Percentiles rank a stretch among this genome's conserved stretches.
These are phyloP conservation scores for Henicopernis longicauda DNA, from an alignment of 2,113 vertebrate species.

Conservation along the genomic window DNA sequence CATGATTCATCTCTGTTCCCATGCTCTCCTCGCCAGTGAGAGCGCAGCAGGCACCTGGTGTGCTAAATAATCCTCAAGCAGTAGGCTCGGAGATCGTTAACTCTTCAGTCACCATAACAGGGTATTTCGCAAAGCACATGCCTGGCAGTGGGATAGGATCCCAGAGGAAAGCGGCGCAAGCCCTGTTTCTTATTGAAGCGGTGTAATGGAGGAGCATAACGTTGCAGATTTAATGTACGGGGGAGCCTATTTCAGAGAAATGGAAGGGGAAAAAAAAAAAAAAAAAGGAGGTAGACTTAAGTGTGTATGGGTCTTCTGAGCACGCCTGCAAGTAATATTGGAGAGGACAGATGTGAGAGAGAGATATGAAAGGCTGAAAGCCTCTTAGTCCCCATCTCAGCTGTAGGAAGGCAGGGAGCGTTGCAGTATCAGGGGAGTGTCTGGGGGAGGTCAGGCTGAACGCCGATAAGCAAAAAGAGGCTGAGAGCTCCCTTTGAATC, in stretches of 20 bases:
- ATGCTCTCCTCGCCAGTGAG: constrained; percentile 39
- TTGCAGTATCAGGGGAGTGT: neutral
- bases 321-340: neutral
- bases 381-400: neutral
- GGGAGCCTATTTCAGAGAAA: neutral
- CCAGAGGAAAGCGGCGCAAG: fast-evolving
- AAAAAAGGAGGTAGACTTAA: neutral
- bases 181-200: neutral
- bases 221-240: neutral
- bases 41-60: constrained; percentile 56
- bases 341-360: neutral
- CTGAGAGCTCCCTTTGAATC: neutral
- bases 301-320: neutral
- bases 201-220: neutral
- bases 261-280: fast-evolving
- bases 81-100: neutral
- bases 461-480: neutral
- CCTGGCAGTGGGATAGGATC: neutral
- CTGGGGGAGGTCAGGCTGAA: neutral
- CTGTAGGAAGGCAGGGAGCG: neutral
- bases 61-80: constrained; percentile 54
- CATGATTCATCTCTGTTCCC: constrained; percentile 46
- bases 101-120: neutral
- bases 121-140: neutral
- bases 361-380: neutral